phyloP scores from a whole-genome alignment of 2,113 vertebrate species.

The Urocitellus parryii region DNA sequence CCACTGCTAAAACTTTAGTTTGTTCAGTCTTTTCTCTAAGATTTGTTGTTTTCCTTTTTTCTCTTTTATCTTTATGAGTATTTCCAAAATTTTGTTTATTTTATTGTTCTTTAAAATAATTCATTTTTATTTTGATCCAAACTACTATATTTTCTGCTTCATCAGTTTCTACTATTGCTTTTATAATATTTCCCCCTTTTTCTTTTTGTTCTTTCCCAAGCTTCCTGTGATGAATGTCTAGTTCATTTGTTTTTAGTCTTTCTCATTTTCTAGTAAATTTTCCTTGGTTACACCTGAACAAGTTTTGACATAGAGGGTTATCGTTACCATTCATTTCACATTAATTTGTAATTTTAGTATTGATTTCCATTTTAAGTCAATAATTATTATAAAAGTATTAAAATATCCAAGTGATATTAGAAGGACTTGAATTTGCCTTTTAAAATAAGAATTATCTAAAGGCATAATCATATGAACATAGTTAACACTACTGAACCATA shows the following conservation, averaged over 20 bases:
- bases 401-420: not conserved
- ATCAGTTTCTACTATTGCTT: conserved; percentile 36
- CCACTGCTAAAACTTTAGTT: not conserved
- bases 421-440: not conserved
- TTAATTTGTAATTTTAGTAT: conserved; percentile 13
- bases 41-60: not conserved
- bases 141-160: not conserved
- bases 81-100: not conserved
- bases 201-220: not conserved
- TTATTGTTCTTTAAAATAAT: not conserved
- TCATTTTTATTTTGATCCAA: conserved; percentile 12
- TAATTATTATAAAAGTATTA: conserved; percentile 16
- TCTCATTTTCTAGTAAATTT: conserved; percentile 61
- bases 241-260: not conserved
- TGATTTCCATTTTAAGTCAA: conserved; percentile 20
- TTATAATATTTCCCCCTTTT: not conserved
- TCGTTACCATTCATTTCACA: not conserved
- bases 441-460: not conserved
- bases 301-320: not conserved
- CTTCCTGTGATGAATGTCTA: not conserved
- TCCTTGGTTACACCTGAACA: not conserved
- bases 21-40: not conserved
- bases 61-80: not conserved
- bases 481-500: not conserved
- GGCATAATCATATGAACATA: not conserved